Evolutionary conservation across 2,888 invertebrate species (phyloP).

Genomic region (Papilio elwesi): DNA sequence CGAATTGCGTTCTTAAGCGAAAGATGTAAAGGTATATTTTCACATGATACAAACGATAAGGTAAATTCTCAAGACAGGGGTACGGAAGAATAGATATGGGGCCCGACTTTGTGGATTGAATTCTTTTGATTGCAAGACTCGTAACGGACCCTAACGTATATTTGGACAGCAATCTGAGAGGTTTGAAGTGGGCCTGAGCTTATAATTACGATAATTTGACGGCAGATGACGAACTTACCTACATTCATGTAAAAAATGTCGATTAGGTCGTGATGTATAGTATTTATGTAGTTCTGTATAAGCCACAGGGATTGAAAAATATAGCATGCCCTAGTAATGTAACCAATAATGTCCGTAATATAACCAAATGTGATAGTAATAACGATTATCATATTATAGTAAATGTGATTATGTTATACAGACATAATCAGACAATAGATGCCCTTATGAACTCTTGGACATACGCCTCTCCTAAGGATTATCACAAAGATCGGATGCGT

Average conservation of each 20-base stretch:
- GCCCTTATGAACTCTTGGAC: no score
- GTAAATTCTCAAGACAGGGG: constrained; percentile 60
- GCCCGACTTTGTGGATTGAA: constrained; percentile 73
- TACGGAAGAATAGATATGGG: constrained; percentile 81
- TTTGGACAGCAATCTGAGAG: constrained; percentile 83
- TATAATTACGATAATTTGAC: constrained; percentile 82
- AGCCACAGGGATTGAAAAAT: neutral
- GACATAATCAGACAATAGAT: no score
- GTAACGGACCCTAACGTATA: constrained; percentile 83
- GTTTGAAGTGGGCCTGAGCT: constrained; percentile 77
- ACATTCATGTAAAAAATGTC: constrained; percentile 8
- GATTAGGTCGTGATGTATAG: constrained; percentile 1
- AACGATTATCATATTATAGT: no score
- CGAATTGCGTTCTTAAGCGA: constrained; percentile 44
- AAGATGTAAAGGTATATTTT: constrained; percentile 48
- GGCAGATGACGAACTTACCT: constrained; percentile 69
- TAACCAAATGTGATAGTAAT: no score
- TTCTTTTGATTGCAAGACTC: constrained; percentile 75
- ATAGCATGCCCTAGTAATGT: no score
- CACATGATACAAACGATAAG: constrained; percentile 30
- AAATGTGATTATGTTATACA: no score
- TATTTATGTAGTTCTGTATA: neutral
- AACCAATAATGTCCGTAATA: no score
- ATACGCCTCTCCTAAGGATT: no score
- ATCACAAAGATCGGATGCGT: no score